Evolutionary conservation across 2,888 invertebrate species (phyloP).

Genomic region (Stenichneumon culpator): DNA sequence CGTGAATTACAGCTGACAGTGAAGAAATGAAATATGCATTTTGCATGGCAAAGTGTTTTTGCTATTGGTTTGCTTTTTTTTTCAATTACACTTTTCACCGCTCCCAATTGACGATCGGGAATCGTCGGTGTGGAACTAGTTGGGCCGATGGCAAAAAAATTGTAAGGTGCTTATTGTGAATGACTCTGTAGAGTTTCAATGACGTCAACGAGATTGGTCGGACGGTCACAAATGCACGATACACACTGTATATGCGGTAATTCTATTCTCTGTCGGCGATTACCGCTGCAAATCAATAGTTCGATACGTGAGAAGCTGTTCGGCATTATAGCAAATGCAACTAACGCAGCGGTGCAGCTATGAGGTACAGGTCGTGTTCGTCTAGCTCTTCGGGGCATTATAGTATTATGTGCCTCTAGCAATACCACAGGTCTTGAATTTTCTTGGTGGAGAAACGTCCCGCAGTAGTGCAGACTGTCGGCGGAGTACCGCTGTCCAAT

Average conservation of each 20-base stretch:
- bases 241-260: background rate
- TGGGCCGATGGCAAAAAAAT: too few relatives aligned
- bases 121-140: too few relatives aligned
- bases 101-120: too few relatives aligned
- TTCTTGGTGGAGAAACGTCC: background rate
- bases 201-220: background rate
- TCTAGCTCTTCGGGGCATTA: background rate
- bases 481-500: background rate
- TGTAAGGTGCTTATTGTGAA: background rate
- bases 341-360: background rate
- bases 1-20: too few relatives aligned
- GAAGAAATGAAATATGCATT: too few relatives aligned
- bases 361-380: background rate
- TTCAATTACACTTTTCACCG: too few relatives aligned
- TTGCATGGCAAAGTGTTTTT: too few relatives aligned
- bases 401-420: background rate
- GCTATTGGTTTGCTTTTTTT: too few relatives aligned
- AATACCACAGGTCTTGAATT: background rate
- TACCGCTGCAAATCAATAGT: background rate
- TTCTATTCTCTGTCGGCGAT: slow-evolving; percentile 6
- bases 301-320: background rate
- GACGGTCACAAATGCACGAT: background rate
- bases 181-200: background rate
- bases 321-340: background rate
- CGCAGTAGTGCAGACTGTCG: background rate